These are phyloP conservation scores for Scelioninae gen. 2 DNA, from an alignment of 2,888 invertebrate genomes.

Conservation along the genomic window DNA sequence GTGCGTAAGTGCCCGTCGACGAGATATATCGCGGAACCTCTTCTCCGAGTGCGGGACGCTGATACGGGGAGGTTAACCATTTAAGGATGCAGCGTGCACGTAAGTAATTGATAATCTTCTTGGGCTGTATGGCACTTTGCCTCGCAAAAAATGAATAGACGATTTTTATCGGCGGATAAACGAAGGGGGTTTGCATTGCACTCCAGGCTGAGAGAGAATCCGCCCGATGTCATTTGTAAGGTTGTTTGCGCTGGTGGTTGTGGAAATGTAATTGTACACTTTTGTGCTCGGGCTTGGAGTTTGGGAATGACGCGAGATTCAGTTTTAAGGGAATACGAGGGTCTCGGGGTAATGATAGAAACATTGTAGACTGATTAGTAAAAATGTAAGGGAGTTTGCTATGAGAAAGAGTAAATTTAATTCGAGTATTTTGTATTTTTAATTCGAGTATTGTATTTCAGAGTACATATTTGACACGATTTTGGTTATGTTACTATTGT, in stretches of 20 bases:
- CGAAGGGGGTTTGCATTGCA: constrained; percentile 42
- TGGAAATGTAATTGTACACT: constrained; percentile 39
- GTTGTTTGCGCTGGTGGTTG: constrained; percentile 17
- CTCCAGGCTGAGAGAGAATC: constrained; percentile 32
- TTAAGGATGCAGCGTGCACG: constrained; percentile 50
- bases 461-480: too few relatives aligned
- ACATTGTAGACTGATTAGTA: too few relatives aligned
- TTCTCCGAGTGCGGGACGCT: constrained; percentile 50
- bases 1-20: constrained; percentile 66
- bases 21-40: constrained; percentile 65
- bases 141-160: constrained; percentile 39
- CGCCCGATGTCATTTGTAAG: constrained; percentile 31
- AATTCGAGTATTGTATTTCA: too few relatives aligned
- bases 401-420: too few relatives aligned
- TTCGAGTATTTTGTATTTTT: too few relatives aligned
- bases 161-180: constrained; percentile 45
- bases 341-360: too few relatives aligned
- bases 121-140: constrained; percentile 42
- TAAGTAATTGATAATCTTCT: constrained; percentile 58
- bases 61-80: constrained; percentile 58
- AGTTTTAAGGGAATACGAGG: too few relatives aligned
- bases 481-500: too few relatives aligned
- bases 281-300: too few relatives aligned
- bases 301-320: too few relatives aligned
- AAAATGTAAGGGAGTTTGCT: too few relatives aligned